A percentile compares a stretch with the other conserved stretches of the same genome.
These are phyloP conservation scores for Folsomia candida DNA, from an alignment of 2,888 invertebrate species.

Conservation along the genomic window DNA sequence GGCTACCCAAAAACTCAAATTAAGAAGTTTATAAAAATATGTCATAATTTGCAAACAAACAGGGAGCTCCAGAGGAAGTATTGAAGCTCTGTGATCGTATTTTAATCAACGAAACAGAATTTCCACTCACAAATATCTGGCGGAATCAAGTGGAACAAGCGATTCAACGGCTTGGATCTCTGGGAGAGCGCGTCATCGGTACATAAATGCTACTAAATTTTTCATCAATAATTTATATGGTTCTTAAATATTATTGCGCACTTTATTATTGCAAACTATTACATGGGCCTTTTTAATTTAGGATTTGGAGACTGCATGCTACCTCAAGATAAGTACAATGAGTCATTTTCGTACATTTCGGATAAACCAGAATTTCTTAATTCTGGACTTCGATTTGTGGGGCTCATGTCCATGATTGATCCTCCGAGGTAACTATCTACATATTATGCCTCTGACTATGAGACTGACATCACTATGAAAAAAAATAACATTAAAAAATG, in stretches of 20 bases:
- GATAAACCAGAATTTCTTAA: conserved; percentile 36
- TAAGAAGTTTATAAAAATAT: too few relatives aligned
- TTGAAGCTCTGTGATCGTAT: conserved; percentile 28
- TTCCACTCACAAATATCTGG: conserved; percentile 25
- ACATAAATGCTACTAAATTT: not conserved
- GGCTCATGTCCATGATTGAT: conserved; percentile 37
- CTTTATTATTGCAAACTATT: too few relatives aligned
- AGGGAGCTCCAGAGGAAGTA: conserved; percentile 40
- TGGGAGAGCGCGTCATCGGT: conserved; percentile 40
- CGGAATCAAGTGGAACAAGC: conserved; percentile 18
- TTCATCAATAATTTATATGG: not conserved
- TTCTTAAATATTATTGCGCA: too few relatives aligned
- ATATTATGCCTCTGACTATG: not conserved
- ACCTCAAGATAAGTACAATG: conserved; percentile 29
- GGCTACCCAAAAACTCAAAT: too few relatives aligned
- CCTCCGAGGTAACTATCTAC: not conserved
- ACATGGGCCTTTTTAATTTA: too few relatives aligned
- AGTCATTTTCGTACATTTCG: conserved; percentile 21
- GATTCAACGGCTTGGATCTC: conserved; percentile 23
- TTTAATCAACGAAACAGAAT: conserved; percentile 27
- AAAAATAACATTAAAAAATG: too few relatives aligned
- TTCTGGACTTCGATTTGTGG: conserved; percentile 26
- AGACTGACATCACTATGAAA: too few relatives aligned
- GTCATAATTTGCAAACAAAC: too few relatives aligned
- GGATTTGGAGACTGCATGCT: conserved; percentile 37